These are phyloP conservation scores for Ciconia boyciana DNA, from an alignment of 2,113 vertebrate species.

Conservation along the genomic window DNA sequence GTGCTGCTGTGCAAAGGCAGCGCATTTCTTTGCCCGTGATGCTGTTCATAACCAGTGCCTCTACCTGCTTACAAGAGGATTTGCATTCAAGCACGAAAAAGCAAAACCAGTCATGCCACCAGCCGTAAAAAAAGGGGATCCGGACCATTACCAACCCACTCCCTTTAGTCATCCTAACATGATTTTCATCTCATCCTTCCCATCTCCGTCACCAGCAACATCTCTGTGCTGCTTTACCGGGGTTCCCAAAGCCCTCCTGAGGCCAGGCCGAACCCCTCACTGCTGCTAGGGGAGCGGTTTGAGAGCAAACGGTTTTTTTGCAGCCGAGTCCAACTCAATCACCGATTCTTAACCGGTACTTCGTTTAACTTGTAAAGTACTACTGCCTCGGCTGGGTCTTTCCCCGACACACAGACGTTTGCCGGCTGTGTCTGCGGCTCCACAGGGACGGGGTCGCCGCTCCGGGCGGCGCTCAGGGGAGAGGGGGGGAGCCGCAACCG, in stretches of 20 bases:
- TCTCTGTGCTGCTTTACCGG: rapidly evolving
- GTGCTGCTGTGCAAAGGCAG: background rate
- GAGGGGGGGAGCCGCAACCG: no score
- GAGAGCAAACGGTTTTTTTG: background rate
- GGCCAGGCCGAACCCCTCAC: background rate
- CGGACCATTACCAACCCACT: no score
- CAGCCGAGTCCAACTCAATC: background rate
- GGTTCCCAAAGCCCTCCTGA: background rate
- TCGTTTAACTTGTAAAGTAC: background rate
- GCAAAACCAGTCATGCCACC: background rate
- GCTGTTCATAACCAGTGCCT: rapidly evolving
- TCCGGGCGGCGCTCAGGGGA: no score
- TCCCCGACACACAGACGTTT: no score
- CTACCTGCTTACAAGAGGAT: no score
- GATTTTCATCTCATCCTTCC: background rate
- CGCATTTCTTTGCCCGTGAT: background rate
- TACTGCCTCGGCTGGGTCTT: no score
- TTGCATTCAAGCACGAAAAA: background rate
- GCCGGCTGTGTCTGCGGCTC: rapidly evolving
- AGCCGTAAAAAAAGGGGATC: background rate
- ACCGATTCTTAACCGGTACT: background rate
- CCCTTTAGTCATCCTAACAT: background rate
- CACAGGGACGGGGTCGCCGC: rapidly evolving
- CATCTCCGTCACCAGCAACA: background rate
- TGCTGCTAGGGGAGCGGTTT: background rate